Conservation (phyloP, 30 jellyfish, hydroid and myxozoan genomes). For the Turritopsis dohrnii region DNA sequence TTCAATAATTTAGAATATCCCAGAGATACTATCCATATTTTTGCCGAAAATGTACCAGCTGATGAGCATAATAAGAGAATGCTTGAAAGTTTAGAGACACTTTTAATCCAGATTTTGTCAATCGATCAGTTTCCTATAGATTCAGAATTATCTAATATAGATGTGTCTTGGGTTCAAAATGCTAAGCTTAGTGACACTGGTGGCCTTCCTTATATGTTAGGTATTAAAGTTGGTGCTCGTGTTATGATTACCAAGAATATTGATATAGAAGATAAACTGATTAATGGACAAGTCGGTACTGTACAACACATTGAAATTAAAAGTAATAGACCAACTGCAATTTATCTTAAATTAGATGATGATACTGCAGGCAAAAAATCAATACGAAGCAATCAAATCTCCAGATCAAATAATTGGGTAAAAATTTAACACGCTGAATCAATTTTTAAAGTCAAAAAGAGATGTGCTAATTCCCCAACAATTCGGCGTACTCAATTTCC, state of each 20-base stretch:
- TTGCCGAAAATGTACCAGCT: constrained; percentile 27
- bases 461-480: not conserved
- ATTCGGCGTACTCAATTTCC: constrained; percentile 8
- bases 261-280: constrained; percentile 27
- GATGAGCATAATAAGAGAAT: not conserved
- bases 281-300: constrained; percentile 38
- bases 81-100: not conserved
- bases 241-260: not conserved
- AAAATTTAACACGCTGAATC: too few species aligned
- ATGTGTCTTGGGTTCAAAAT: too few species aligned
- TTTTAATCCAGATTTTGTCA: not conserved
- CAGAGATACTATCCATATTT: constrained; percentile 5
- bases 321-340: not conserved
- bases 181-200: too few species aligned
- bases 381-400: not conserved
- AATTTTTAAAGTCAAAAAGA: too few species aligned
- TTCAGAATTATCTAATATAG: too few species aligned
- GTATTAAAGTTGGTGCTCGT: constrained; percentile 19
- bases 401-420: not conserved
- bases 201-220: too few species aligned
- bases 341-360: constrained; percentile 30
- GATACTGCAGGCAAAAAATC: constrained; percentile 23
- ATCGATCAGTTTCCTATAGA: constrained; percentile 17
- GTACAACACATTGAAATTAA: not conserved
- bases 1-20: not conserved